Base-by-base conservation (phyloP, 2,888 invertebrate species). In the Aleiodes testaceus region DNA sequence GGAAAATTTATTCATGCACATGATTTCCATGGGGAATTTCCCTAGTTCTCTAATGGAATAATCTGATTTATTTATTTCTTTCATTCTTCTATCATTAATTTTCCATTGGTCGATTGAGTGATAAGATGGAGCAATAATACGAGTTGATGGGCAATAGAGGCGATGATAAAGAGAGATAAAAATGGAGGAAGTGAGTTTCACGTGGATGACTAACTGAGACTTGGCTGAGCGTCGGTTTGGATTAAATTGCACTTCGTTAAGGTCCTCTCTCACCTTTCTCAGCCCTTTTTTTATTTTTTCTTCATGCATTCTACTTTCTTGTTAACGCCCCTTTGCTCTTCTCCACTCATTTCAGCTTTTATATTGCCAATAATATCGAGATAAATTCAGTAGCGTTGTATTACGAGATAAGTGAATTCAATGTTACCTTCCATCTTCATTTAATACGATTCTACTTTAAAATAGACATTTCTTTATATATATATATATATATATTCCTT, bases 191-290 rank as follows among this genome's bases (percentile, higher is more conserved):
- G 50, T 53, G 65, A 36, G 36, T 36, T 36, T 36, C 36, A 36
- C 47, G 68, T 66, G 22, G 36, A 59, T 11, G 59, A 36, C 16
- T 59, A 12, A 9, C 44, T 20, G 63, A 45, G 22, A 22, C 20
- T 22, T 44, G 44, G 36, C 3, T 6, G 63, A 73, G 72, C 75
- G 72, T 75, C 74, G 75, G 66, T 73, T 70, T 72, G 72, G 74
- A 77, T 77, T 75, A 75, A 77, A 77, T 77, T 77, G 77, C 77
- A 77, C 77, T 77, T 77, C 76, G 73, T 77, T 77, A 76, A 75
- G 77, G 69, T 73, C 76, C 73, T 74, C 77, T 74, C 76, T 75
- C 73, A 77, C 74, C 70, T 76, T 74, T 72, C 3, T 70, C 66
- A 52, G 20, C 18, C 64, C 55, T 50, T 75, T 42, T 50, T 4